Base-by-base conservation (phyloP, 2,113 vertebrate species). In the Anhinga rufa region DNA sequence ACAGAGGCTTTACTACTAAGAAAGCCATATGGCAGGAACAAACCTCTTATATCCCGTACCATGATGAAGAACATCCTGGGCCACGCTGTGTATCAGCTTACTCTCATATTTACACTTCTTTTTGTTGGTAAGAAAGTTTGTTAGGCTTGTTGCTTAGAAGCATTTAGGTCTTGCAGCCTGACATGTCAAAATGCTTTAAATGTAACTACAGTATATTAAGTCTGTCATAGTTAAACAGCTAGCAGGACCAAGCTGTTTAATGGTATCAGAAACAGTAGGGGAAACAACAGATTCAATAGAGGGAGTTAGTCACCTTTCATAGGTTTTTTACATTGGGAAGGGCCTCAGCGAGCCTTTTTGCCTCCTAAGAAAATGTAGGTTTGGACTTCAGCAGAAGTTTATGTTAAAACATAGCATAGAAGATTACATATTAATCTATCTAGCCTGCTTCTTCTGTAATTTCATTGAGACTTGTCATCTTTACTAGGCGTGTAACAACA, bases 1-100 rank as follows among this genome's bases (percentile, higher is more conserved):
- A 99, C 99, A 1, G 99, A 99, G 96, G 97, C 99, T 14, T 98
- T 99, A 57, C 97, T 99, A 46, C 98, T 97, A 95, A 97, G 99
- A 88, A 99, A 98, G 97, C 99, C 99, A 0, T 99, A 99, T 1
- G 99, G 99, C 87, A 98, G 99, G 90, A 99, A 99, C 98, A 99
- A 99, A 92, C 98, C 99, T 5, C 99, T 99, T 54, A 99, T 99
- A 96, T 99, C 99, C 28, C 98, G 99, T 90, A 99, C 99, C 93
- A 99, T 99, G 99, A 99, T 99, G 96, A 99, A 99, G 98, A 99
- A 99, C 98, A 99, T 99, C 91, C 97, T 99, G 86, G 99, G 99
- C 93, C 99, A 99, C 0, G 99, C 98, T 3, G 98, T 99, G 83
- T 99, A 99, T 96, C 99, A 99, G 98, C 99, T 99, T 70, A 94